Conservation (phyloP, 2,113 vertebrate species). For the Bettongia penicillata region DNA sequence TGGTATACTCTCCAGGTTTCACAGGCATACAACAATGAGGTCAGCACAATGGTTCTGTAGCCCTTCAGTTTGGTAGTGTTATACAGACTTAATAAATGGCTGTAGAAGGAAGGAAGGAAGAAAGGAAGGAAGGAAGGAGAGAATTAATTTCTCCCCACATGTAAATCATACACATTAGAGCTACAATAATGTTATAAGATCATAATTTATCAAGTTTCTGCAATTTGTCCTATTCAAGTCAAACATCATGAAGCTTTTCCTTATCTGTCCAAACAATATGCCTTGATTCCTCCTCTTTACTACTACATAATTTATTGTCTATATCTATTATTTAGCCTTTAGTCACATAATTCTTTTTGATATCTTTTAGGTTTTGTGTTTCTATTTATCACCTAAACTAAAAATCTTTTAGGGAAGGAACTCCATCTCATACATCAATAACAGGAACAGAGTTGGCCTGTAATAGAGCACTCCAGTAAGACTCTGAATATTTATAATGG, state of each 20-base stretch:
- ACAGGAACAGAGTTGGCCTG: neutral
- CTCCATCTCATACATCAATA: neutral
- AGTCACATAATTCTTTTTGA: neutral
- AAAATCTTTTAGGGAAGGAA: neutral
- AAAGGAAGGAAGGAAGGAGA: neutral
- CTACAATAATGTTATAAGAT: no score
- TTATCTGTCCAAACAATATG: neutral
- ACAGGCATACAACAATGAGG: no score
- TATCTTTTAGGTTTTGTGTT: neutral
- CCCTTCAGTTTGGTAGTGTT: no score
- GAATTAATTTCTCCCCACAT: neutral
- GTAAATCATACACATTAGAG: neutral
- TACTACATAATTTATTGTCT: neutral
- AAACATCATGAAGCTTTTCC: neutral
- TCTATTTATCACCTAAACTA: neutral
- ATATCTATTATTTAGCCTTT: neutral
- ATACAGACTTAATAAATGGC: no score
- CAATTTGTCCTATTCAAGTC: neutral
- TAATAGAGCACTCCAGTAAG: neutral
- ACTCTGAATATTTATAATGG: neutral
- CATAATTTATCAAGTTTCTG: neutral
- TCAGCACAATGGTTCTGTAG: no score
- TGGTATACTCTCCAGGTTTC: no score
- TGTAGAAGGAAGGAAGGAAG: no score
- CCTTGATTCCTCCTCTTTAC: neutral